A percentile compares a stretch with the other conserved stretches of the same genome.
These are phyloP conservation scores for Pseudochirops corinnae DNA, from an alignment of 2,797 vertebrate genomes.

Conservation along the genomic window DNA sequence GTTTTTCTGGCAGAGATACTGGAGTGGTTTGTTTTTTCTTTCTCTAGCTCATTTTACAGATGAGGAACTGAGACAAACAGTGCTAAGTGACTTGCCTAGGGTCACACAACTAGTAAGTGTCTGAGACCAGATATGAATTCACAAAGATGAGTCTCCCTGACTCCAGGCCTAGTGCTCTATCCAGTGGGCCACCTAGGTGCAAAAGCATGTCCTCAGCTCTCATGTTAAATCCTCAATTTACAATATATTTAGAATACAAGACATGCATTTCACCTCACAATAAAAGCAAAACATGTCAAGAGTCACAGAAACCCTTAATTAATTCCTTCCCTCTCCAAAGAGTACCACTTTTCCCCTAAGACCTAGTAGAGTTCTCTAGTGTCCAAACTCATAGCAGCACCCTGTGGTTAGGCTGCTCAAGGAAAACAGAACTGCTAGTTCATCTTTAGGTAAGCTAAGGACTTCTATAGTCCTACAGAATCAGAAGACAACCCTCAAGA, in stretches of 20 bases:
- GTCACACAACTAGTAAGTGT: too few species aligned
- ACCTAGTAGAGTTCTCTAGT: not conserved
- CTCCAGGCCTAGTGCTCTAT: too few species aligned
- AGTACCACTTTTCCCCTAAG: not conserved
- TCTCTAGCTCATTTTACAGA: too few species aligned
- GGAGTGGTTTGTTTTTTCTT: too few species aligned
- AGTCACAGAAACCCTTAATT: not conserved
- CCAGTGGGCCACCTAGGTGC: too few species aligned
- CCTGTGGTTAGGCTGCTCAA: too few species aligned
- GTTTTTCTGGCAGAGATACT: too few species aligned
- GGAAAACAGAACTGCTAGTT: not conserved
- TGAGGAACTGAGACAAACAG: too few species aligned
- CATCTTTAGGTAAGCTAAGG: not conserved
- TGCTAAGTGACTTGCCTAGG: too few species aligned
- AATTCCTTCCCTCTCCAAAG: not conserved
- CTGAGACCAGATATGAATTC: too few species aligned
- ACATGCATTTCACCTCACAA: not conserved
- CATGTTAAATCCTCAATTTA: not conserved
- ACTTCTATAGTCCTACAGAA: not conserved
- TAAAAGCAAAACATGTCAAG: not conserved
- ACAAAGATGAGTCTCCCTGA: too few species aligned
- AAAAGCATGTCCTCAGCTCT: not conserved
- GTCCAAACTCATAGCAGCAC: not conserved
- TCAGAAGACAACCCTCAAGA: not conserved
- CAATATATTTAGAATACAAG: not conserved